Percentiles rank a stretch among this genome's conserved stretches.
Evolutionary conservation across 1,140 invertebrate genomes (phyloP).

Genomic region (Thaumatotibia leucotreta): DNA sequence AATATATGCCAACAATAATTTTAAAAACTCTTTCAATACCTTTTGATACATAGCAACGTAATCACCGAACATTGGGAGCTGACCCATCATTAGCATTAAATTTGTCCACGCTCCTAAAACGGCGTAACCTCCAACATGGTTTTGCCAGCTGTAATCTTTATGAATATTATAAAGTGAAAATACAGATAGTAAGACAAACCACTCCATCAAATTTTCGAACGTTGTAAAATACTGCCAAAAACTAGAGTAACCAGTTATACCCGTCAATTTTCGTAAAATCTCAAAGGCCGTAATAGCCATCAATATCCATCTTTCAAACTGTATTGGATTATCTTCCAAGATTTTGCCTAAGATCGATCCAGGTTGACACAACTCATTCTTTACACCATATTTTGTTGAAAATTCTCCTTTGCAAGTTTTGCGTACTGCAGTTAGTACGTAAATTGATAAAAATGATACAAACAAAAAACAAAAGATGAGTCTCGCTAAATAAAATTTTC

Average conservation of each 20-base stretch:
- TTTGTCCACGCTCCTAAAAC: slow-evolving; percentile 81
- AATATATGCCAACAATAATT: slow-evolving; percentile 79
- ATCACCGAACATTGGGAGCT: slow-evolving; percentile 80
- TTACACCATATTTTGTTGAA: slow-evolving; percentile 60
- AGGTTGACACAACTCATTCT: slow-evolving; percentile 71
- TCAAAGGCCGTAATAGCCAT: slow-evolving; percentile 76
- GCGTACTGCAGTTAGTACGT: slow-evolving; percentile 77
- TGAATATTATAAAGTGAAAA: slow-evolving; percentile 72
- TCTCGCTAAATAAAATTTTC: slow-evolving; percentile 80
- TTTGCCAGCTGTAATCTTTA: slow-evolving; percentile 78
- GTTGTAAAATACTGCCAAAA: slow-evolving; percentile 79
- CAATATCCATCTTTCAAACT: slow-evolving; percentile 77
- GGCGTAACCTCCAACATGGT: slow-evolving; percentile 80
- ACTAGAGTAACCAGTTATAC: slow-evolving; percentile 78
- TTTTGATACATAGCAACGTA: slow-evolving; percentile 84
- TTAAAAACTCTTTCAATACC: slow-evolving; percentile 80
- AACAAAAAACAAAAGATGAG: slow-evolving; percentile 80
- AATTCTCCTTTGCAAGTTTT: slow-evolving; percentile 62
- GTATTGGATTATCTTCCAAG: slow-evolving; percentile 72
- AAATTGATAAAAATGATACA: slow-evolving; percentile 78
- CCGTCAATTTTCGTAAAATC: slow-evolving; percentile 77
- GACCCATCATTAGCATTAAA: slow-evolving; percentile 81
- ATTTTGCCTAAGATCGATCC: slow-evolving; percentile 72
- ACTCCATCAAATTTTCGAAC: slow-evolving; percentile 79
- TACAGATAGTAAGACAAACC: slow-evolving; percentile 78